Percentiles rank a stretch among this genome's conserved stretches.
These are phyloP conservation scores for Sterrhoptilus dennistouni DNA, from an alignment of 2,113 vertebrate genomes.

Conservation along the genomic window DNA sequence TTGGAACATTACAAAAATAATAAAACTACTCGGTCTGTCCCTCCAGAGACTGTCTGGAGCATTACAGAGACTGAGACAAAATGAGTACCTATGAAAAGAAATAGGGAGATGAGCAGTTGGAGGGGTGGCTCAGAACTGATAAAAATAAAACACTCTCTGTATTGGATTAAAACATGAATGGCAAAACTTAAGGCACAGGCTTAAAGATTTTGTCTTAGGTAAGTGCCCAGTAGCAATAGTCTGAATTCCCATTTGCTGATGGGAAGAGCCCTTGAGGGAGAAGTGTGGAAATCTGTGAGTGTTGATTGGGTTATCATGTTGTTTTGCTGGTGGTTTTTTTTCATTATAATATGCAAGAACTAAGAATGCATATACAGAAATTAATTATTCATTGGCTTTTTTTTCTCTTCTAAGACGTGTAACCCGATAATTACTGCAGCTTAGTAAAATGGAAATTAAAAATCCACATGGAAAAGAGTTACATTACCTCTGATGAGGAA, in stretches of 20 bases:
- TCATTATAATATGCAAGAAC: neutral
- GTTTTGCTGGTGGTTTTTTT: neutral
- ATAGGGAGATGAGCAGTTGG: fast-evolving
- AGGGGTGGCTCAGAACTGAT: neutral
- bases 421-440: neutral
- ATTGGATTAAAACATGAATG: neutral
- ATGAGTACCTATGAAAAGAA: neutral
- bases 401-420: neutral
- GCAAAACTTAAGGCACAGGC: neutral
- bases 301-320: neutral
- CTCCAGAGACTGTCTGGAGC: neutral
- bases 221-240: neutral
- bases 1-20: neutral
- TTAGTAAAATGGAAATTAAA: neutral
- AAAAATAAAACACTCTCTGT: neutral
- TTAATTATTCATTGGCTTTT: neutral
- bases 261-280: neutral
- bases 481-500: slow-evolving; percentile 87
- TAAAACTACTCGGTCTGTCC: neutral
- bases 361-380: neutral
- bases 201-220: neutral
- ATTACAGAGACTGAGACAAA: neutral
- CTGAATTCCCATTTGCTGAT: neutral
- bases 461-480: neutral
- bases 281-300: neutral